Conservation (phyloP, 2,888 invertebrate species). For the Eudasyphora cyanicolor region DNA sequence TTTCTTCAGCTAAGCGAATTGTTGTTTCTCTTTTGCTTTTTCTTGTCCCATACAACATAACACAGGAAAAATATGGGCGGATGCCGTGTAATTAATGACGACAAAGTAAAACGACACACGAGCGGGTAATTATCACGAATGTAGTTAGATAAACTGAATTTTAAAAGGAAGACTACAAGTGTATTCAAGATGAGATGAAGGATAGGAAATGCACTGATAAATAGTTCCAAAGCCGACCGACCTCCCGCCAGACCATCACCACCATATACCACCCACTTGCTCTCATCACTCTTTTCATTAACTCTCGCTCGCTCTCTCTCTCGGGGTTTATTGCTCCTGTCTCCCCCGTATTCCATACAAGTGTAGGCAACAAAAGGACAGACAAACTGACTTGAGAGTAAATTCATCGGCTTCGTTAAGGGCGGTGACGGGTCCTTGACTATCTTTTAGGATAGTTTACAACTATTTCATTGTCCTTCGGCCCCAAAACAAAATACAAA, state of each 20-base stretch:
- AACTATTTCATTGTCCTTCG: slow-evolving; percentile 30
- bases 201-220: slow-evolving; percentile 1
- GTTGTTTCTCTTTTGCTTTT: neutral
- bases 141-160: neutral
- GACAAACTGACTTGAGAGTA: slow-evolving; percentile 28
- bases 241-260: neutral
- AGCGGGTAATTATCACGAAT: neutral
- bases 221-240: neutral
- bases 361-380: slow-evolving; percentile 21
- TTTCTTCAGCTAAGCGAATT: neutral
- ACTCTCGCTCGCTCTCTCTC: neutral
- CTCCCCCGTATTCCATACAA: slow-evolving; percentile 4
- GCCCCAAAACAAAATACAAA: neutral
- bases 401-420: slow-evolving; percentile 35
- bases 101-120: neutral
- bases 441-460: slow-evolving; percentile 22
- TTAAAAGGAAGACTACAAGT: neutral
- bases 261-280: neutral
- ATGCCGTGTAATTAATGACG: slow-evolving; percentile 16
- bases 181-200: neutral
- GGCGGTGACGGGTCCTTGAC: slow-evolving; percentile 58
- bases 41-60: neutral
- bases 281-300: neutral
- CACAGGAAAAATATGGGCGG: slow-evolving; percentile 19
- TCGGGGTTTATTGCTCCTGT: neutral